A percentile compares a stretch with the other conserved stretches of the same genome.
Evolutionary conservation across 2,113 vertebrate genomes (phyloP).

Genomic region (Ptilonorhynchus violaceus): DNA sequence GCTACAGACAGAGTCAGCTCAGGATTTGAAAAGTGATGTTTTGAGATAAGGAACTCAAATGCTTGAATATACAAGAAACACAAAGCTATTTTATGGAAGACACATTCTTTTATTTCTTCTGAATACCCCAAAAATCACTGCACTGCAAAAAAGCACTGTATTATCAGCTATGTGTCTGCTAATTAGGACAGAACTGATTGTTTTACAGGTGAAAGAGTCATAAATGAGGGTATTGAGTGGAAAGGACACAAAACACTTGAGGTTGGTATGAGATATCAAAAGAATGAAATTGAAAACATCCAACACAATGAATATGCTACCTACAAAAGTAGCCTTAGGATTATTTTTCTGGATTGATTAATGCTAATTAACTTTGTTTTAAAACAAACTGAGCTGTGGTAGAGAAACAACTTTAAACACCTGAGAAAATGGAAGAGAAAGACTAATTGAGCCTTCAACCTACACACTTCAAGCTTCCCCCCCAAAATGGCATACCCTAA

Average conservation of each 20-base stretch:
- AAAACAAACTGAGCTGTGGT: background rate
- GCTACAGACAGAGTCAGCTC: background rate
- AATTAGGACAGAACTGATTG: background rate
- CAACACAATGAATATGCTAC: background rate
- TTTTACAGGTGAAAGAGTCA: background rate
- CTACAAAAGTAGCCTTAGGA: background rate
- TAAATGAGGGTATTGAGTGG: background rate
- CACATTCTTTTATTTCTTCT: background rate
- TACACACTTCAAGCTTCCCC: background rate
- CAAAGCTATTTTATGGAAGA: background rate
- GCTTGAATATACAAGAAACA: background rate
- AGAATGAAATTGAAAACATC: background rate
- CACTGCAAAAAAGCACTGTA: background rate
- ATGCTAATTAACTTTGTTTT: background rate
- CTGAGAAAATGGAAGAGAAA: background rate
- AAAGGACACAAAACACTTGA: background rate
- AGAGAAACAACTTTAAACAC: background rate
- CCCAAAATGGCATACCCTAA: background rate
- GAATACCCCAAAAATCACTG: background rate
- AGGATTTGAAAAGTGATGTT: slow-evolving; percentile 36
- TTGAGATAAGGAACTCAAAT: slow-evolving; percentile 11
- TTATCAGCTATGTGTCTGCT: background rate
- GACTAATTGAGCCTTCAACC: background rate
- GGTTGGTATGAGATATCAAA: background rate
- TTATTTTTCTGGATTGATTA: background rate